Percentiles rank a stretch among this genome's conserved stretches.
Conservation (phyloP, 2,113 vertebrate species). For the Chrysochloris asiatica region DNA sequence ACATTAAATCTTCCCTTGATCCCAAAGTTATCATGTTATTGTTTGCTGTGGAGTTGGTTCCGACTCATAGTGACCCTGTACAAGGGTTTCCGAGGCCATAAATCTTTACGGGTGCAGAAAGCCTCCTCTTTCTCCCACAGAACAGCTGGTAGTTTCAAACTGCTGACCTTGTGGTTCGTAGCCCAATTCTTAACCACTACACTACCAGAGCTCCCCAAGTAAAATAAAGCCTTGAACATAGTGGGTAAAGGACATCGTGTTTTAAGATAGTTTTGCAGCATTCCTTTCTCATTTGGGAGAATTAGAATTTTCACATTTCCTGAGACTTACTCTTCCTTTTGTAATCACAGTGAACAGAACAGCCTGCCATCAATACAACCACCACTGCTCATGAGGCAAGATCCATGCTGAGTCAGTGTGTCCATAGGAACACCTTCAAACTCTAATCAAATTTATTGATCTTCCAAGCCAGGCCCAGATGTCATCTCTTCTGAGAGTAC, state of each 20-base stretch:
- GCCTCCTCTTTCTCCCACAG: too few relatives aligned
- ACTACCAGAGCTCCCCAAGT: too few relatives aligned
- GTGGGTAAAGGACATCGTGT: neutral
- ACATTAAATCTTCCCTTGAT: constrained; percentile 45
- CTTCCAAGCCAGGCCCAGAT: neutral
- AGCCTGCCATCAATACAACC: neutral
- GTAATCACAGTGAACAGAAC: constrained; percentile 11
- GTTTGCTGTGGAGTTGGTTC: too few relatives aligned
- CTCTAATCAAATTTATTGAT: neutral
- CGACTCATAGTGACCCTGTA: too few relatives aligned
- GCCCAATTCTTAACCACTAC: too few relatives aligned
- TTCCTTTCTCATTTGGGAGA: constrained; percentile 1
- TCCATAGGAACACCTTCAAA: neutral
- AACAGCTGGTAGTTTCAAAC: too few relatives aligned
- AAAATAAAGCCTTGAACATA: constrained; percentile 49
- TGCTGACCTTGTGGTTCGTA: too few relatives aligned
- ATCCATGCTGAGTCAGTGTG: neutral
- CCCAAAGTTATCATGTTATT: too few relatives aligned
- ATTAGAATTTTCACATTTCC: constrained; percentile 41
- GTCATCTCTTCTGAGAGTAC: neutral
- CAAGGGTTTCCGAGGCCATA: too few relatives aligned
- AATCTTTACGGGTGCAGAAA: too few relatives aligned
- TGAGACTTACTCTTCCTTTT: constrained; percentile 40
- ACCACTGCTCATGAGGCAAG: constrained; percentile 30
- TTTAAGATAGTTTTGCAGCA: neutral